These are phyloP conservation scores for Tenthredo scrophulariae DNA, from an alignment of 2,888 invertebrate genomes.

Conservation along the genomic window DNA sequence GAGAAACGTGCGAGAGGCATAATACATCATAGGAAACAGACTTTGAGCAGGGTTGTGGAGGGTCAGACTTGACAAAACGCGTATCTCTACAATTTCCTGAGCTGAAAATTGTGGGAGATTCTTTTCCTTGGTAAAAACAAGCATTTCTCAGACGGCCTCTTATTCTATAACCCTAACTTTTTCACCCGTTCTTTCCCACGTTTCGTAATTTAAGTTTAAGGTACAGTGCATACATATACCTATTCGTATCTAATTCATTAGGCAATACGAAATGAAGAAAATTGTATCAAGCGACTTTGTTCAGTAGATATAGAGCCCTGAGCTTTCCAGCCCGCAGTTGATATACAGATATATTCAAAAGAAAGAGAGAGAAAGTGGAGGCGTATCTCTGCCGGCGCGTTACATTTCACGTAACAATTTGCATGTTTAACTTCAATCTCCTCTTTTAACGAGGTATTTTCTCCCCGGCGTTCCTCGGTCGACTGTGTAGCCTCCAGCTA, in stretches of 20 bases:
- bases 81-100: constrained; percentile 24
- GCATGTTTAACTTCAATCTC: constrained; percentile 64
- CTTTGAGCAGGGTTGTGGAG: constrained; percentile 18
- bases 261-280: not conserved
- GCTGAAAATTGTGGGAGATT: not conserved
- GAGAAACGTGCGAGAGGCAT: not conserved
- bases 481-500: constrained; percentile 54
- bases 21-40: constrained; percentile 26
- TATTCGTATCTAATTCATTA: constrained; percentile 28
- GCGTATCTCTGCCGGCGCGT: constrained; percentile 54
- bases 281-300: constrained; percentile 38
- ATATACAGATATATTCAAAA: constrained; percentile 7
- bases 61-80: constrained; percentile 13
- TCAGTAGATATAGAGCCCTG: not conserved
- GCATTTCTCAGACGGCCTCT: constrained; percentile 13
- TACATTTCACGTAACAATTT: constrained; percentile 66
- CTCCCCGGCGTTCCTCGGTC: constrained; percentile 48
- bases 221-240: not conserved
- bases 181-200: constrained; percentile 3
- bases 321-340: not conserved
- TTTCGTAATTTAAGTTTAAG: not conserved
- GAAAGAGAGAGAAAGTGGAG: constrained; percentile 1
- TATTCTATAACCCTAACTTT: not conserved
- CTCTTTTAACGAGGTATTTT: constrained; percentile 63
- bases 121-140: not conserved